These are phyloP conservation scores for Cephus spinipes DNA, from an alignment of 2,888 invertebrate species.

Conservation along the genomic window DNA sequence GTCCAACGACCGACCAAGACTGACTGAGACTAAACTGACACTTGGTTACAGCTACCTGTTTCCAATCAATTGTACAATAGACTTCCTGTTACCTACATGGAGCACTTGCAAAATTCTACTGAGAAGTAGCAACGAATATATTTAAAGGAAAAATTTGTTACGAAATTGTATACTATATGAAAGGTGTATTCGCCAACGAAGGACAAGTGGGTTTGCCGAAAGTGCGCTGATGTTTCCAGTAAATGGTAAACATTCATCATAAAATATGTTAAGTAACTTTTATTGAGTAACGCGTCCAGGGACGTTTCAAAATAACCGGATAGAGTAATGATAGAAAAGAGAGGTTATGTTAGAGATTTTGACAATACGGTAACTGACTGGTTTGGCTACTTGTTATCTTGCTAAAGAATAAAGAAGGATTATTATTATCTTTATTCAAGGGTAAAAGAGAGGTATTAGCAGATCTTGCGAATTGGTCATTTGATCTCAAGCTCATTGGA, in stretches of 20 bases:
- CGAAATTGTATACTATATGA: background rate
- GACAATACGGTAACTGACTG: background rate
- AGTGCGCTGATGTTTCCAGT: background rate
- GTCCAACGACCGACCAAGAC: background rate
- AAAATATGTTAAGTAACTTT: background rate
- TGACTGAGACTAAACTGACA: background rate
- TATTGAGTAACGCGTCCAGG: background rate
- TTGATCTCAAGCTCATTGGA: background rate
- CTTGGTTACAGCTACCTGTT: background rate
- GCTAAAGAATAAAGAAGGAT: background rate
- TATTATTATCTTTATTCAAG: background rate
- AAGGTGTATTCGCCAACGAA: background rate
- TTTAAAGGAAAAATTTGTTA: background rate
- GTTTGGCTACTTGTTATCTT: background rate
- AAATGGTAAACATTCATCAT: background rate
- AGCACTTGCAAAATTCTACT: background rate
- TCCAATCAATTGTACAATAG: background rate
- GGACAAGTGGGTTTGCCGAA: background rate
- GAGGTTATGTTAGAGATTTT: background rate
- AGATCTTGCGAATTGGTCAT: background rate
- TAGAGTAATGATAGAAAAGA: background rate
- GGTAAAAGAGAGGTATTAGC: background rate
- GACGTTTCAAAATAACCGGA: background rate
- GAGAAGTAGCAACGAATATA: background rate
- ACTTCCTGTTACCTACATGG: background rate